These are phyloP conservation scores for Syngnathus scovelli DNA, from an alignment of 2,113 vertebrate species.

Conservation along the genomic window DNA sequence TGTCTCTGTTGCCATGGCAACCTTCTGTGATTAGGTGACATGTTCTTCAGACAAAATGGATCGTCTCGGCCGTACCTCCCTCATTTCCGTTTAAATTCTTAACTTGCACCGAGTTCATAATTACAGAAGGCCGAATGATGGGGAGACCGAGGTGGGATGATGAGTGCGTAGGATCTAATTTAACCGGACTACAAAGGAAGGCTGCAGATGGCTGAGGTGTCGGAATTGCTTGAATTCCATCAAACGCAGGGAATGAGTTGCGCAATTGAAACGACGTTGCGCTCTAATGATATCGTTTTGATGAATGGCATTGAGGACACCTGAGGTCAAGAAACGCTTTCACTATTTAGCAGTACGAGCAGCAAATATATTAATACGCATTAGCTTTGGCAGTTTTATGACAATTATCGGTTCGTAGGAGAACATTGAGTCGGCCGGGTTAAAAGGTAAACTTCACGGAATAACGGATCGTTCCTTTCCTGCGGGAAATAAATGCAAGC, in stretches of 20 bases:
- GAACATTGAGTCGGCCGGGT: neutral
- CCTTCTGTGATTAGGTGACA: constrained; percentile 44
- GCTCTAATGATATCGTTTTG: too few relatives aligned
- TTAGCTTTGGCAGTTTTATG: neutral
- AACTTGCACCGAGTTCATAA: constrained; percentile 28
- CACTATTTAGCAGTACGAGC: neutral
- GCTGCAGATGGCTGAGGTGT: neutral
- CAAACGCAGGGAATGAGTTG: neutral
- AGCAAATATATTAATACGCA: neutral
- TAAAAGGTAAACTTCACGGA: constrained; percentile 1
- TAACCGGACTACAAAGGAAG: constrained; percentile 4
- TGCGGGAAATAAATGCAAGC: neutral
- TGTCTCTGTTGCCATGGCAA: constrained; percentile 53
- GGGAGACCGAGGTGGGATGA: constrained; percentile 12
- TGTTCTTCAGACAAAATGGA: constrained; percentile 34
- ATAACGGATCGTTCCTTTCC: neutral
- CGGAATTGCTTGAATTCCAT: neutral
- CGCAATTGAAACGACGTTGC: too few relatives aligned
- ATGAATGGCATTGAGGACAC: neutral
- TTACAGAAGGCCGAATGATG: constrained; percentile 14
- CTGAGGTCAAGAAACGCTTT: neutral
- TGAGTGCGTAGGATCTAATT: constrained; percentile 12
- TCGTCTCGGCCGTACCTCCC: constrained; percentile 3
- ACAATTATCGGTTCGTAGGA: neutral
- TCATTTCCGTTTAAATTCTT: constrained; percentile 24